A percentile compares a stretch with the other conserved stretches of the same genome.
phyloP scores from a whole-genome alignment of 2,113 vertebrate species.

The Leiothrix lutea region DNA sequence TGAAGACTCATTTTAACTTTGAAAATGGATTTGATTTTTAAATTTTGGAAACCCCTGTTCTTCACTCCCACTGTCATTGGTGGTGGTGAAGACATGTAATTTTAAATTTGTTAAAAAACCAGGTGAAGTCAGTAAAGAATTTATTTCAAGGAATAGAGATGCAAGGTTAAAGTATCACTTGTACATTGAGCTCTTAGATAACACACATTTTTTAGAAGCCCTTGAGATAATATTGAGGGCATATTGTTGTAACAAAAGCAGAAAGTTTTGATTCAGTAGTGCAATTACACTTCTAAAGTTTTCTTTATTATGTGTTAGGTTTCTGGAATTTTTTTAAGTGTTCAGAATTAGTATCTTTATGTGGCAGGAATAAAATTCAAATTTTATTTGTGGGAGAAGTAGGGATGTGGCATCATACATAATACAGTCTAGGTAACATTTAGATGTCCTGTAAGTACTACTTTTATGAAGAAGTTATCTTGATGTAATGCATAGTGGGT shows the following conservation, averaged over 20 bases:
- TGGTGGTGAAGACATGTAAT: accelerated
- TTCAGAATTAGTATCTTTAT: not conserved
- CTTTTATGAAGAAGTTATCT: not conserved
- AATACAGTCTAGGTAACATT: not conserved
- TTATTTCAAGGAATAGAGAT: not conserved
- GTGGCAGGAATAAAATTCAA: not conserved
- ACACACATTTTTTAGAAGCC: not conserved
- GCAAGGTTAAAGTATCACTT: not conserved
- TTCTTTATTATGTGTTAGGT: not conserved
- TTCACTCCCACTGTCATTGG: not conserved
- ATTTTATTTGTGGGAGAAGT: not conserved
- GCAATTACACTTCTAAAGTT: not conserved
- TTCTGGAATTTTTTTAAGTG: not conserved
- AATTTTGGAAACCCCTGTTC: not conserved
- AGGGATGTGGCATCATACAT: not conserved
- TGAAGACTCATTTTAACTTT: not conserved
- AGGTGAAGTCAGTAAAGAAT: not conserved
- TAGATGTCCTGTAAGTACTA: not conserved
- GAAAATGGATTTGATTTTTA: not conserved
- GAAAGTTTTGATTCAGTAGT: not conserved
- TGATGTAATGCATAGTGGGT: not conserved
- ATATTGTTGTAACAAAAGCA: not conserved
- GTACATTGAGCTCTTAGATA: not conserved
- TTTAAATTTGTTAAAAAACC: not conserved
- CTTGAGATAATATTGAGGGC: not conserved